Percentiles rank a stretch among this genome's conserved stretches.
phyloP scores from a whole-genome alignment of 2,797 vertebrate genomes.

The Ibycter americanus region DNA sequence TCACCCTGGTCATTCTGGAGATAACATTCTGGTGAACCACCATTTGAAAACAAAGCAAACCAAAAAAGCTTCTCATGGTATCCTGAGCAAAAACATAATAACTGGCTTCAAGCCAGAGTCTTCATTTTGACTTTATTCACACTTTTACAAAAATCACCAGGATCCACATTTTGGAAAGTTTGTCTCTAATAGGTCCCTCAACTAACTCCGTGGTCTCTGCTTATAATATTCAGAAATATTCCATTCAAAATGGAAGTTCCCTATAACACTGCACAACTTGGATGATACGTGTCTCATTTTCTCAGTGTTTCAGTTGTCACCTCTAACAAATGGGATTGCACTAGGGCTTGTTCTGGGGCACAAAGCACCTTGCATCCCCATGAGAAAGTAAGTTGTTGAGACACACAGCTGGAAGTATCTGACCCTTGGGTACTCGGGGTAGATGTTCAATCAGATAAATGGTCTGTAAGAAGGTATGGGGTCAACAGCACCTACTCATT shows the following conservation, averaged over 20 bases:
- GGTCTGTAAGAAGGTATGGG: background rate
- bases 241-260: background rate
- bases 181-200: background rate
- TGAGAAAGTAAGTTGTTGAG: background rate
- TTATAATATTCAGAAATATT: background rate
- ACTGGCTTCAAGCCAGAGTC: background rate
- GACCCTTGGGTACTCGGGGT: background rate
- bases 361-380: background rate
- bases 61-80: background rate
- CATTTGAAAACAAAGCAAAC: background rate
- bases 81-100: background rate
- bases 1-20: background rate
- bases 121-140: background rate
- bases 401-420: background rate
- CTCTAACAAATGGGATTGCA: background rate
- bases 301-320: background rate
- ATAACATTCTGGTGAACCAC: background rate
- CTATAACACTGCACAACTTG: background rate
- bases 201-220: background rate
- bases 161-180: background rate
- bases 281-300: accelerated
- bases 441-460: background rate
- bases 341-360: background rate
- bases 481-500: background rate
- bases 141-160: background rate